Evolutionary conservation across 2,113 vertebrate species (phyloP), one percentile per base, ranked within the genome.

Genomic region (Harpagus bidentatus): DNA sequence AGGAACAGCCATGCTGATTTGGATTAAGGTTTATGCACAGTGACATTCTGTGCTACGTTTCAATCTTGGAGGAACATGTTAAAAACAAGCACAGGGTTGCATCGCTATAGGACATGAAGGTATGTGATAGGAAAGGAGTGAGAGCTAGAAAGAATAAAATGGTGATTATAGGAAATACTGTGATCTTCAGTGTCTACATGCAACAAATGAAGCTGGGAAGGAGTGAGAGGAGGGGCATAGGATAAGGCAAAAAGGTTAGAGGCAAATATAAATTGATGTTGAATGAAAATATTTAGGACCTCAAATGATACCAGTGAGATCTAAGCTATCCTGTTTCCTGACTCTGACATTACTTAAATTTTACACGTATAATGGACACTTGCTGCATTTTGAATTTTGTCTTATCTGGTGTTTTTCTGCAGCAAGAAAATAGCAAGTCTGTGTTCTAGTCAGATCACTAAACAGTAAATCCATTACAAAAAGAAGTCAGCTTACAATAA

Each of bases 81-180:
- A 18, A 93, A 88, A 83, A n/a, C 11, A 61, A 71, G 14, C 47
- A 4, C 11, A 0, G 3, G 9, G 26, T n/a, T 0, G 0, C 19
- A 11, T 65, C 19, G 8, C 65, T 58, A 10, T 2, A 53, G 45
- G 45, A 48, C 9, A 29, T 22, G 47, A 67, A 59, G 28, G 5
- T n/a, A 42, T 9, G 16, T 22, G 18, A 20, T 38, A 40, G 32
- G 36, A 61, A 63, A 88, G 8, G 36, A 91, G n/a, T 52, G 28
- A 76, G 48, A 85, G 14, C 10, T 56, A 67, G 32, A 63, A 65
- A 42, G 45, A 40, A 48, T 47, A 25, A 90, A 94, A 38, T 19
- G 5, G 8, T 55, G 6, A 43, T 10, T 45, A 82, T 1, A 67
- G 65, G 32, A 82, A 89, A 76, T 52, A 23, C 15, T n/a, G 13